phyloP scores from a whole-genome alignment of 2,888 invertebrate species.

The Blastobasis lacticolella region DNA sequence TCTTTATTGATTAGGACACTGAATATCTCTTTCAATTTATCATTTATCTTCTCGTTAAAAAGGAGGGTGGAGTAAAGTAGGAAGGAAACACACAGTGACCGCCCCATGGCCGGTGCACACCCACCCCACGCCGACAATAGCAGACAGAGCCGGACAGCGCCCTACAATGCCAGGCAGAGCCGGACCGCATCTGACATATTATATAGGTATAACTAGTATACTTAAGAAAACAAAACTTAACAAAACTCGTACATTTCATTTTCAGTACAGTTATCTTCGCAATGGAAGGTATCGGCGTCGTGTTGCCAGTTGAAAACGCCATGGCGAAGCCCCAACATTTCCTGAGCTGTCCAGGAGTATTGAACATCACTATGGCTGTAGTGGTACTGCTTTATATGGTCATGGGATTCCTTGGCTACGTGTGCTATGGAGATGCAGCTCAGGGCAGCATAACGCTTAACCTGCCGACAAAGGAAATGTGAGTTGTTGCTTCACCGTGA shows the following conservation, averaged over 20 bases:
- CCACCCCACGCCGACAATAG: too few relatives aligned
- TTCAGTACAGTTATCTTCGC: conserved; percentile 94
- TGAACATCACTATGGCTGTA: conserved; percentile 90
- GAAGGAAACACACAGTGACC: too few relatives aligned
- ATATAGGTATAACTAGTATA: too few relatives aligned
- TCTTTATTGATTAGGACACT: too few relatives aligned
- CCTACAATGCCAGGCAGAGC: too few relatives aligned
- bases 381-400: conserved; percentile 86
- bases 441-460: conserved; percentile 88
- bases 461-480: conserved; percentile 79
- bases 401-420: conserved; percentile 93
- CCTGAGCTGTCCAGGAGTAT: conserved; percentile 86
- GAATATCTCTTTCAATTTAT: too few relatives aligned
- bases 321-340: conserved; percentile 90
- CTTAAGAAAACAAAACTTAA: too few relatives aligned
- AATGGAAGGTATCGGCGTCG: conserved; percentile 96
- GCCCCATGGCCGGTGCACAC: too few relatives aligned
- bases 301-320: conserved; percentile 93
- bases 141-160: too few relatives aligned
- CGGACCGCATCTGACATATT: too few relatives aligned
- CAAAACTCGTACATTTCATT: conserved; percentile 17
- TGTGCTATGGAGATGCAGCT: conserved; percentile 83
- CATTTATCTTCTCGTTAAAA: too few relatives aligned
- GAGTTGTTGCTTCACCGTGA: conserved; percentile 43
- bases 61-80: too few relatives aligned